Evolutionary conservation across 2,888 invertebrate genomes (phyloP).

Genomic region (Pristionchus maxplancki): DNA sequence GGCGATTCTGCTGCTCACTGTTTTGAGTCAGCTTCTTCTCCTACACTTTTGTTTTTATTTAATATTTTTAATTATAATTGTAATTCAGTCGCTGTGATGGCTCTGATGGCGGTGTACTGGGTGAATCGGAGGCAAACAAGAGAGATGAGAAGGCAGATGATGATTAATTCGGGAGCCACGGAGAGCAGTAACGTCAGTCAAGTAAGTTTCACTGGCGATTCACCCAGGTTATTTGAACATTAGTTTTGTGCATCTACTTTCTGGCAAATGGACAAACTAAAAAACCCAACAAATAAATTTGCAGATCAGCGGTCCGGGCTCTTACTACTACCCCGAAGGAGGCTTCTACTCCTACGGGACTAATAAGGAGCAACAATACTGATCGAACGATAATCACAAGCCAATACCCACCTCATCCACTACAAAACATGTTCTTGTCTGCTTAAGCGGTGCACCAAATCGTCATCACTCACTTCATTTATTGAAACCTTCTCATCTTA

Average conservation of each 20-base stretch:
- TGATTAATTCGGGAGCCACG: conserved; percentile 5
- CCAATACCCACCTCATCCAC: conserved; percentile 22
- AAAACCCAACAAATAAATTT: neutral
- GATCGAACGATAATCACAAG: conserved; percentile 37
- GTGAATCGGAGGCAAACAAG: conserved; percentile 48
- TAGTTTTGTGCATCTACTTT: no score
- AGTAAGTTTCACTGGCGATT: conserved; percentile 2
- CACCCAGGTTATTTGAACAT: no score
- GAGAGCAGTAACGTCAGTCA: conserved; percentile 47
- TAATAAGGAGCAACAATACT: conserved; percentile 27
- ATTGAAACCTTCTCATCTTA: neutral
- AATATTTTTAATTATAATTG: neutral
- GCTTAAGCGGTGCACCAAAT: neutral
- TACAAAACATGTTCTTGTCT: neutral
- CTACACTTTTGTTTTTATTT: no score
- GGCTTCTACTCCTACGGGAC: conserved; percentile 29
- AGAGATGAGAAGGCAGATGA: conserved; percentile 47
- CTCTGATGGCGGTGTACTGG: conserved; percentile 49
- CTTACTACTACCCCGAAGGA: conserved; percentile 51
- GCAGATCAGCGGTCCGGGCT: conserved; percentile 51
- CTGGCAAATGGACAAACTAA: neutral
- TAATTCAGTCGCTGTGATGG: conserved; percentile 42
- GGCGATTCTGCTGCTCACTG: conserved; percentile 66
- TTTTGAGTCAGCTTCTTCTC: conserved; percentile 54
- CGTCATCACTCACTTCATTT: conserved; percentile 1